Evolutionary conservation across 30 jellyfish, hydroid and myxozoan species (phyloP), one percentile per base, ranked within the genome.

Genomic region (Chrysaora quinquecirrha): DNA sequence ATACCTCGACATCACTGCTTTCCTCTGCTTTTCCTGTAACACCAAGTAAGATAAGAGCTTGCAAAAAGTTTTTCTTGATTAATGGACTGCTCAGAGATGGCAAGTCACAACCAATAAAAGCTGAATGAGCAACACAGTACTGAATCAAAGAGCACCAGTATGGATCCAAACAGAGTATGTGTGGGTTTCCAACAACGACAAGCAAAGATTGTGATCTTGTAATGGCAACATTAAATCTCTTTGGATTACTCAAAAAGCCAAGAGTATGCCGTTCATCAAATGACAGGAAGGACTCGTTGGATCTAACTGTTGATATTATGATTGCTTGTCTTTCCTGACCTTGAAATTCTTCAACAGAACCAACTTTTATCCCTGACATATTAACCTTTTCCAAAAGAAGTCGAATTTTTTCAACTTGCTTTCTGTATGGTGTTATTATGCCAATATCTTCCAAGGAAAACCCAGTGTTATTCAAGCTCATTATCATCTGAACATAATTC

Each of bases 341-440:
- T 64, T 93, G 98, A 50, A 93, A 93, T 73, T 93, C 98, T 64
- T 93, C 98, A 3, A 93, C 98, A 0, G 98, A 93, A 11, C 97
- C 98, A 63, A 93, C 98, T 73, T 93, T 93, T 0, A 93, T 84
- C n/a, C 71, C 95, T 21, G 58, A 31, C 46, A 93, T 48, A 21
- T 82, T 80, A 34, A 93, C 92, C 1, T 85, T 77, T 30, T 93
- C 96, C 1, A 93, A 63, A 1, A 93, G 82, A 49, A 93, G 48
- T 3, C 98, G 84, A 46, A 93, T 93, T 76, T 93, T 93, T 43
- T 93, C 96, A 7, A 93, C 98, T 95, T 93, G 98, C 46, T 85
- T 93, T 61, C 96, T 79, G 75, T 93, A 93, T 1, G 98, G 98
- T 2, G 97, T 81, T 22, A 93, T 87, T 16, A 93, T 66, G 25